Conservation (phyloP, 2,797 vertebrate genomes). For the Momotus momota region DNA sequence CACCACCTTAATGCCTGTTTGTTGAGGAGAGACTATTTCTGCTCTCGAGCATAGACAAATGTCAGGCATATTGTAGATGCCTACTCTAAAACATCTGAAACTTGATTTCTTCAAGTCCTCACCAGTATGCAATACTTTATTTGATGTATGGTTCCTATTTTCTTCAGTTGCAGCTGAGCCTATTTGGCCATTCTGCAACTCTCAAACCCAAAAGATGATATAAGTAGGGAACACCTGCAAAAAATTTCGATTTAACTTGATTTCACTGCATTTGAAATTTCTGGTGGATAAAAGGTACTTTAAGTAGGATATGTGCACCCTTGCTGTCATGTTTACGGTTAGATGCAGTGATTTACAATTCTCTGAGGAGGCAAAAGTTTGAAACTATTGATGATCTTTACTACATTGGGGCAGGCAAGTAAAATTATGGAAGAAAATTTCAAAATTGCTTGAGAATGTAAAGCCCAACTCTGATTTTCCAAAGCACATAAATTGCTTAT, state of each 20-base stretch:
- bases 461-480: neutral
- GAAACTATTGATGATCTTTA: neutral
- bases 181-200: neutral
- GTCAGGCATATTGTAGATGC: neutral
- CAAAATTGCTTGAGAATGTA: neutral
- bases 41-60: neutral
- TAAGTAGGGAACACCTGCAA: neutral
- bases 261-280: neutral
- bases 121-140: neutral
- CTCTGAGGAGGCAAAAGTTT: neutral
- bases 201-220: neutral
- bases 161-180: conserved; percentile 2
- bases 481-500: neutral
- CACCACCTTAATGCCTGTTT: neutral
- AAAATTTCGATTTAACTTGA: neutral
- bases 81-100: neutral
- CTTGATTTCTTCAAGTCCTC: neutral
- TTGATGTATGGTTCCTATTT: neutral
- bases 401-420: neutral
- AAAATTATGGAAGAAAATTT: neutral
- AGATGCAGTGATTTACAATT: neutral
- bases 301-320: neutral
- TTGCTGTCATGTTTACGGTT: neutral
- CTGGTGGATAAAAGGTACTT: neutral
- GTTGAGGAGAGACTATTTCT: neutral